Evolutionary conservation across 2,888 invertebrate species (phyloP).

Genomic region (Galeruca laticollis): DNA sequence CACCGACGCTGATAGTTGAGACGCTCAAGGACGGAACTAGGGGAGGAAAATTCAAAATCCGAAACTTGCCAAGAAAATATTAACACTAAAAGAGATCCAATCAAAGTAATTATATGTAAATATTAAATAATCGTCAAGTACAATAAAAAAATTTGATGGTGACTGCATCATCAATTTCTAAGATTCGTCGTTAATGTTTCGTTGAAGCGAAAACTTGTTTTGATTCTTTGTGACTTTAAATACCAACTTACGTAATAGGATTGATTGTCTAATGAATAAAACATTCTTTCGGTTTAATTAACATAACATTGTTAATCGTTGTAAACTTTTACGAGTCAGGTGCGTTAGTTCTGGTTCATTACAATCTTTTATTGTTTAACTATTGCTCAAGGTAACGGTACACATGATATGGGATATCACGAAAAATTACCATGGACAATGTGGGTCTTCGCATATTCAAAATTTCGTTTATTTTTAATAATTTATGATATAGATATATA

Average conservation of each 20-base stretch:
- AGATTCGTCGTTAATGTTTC: neutral
- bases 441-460: neutral
- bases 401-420: neutral
- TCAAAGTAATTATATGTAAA: neutral
- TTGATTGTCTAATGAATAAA: slow-evolving; percentile 9
- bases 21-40: slow-evolving; percentile 10
- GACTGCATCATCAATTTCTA: neutral
- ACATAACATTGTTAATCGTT: slow-evolving; percentile 14
- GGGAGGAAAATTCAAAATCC: neutral
- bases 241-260: neutral
- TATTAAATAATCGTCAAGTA: no score
- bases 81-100: neutral
- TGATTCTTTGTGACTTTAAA: slow-evolving; percentile 2
- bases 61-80: slow-evolving; percentile 1
- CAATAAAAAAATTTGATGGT: neutral
- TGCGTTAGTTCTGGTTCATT: neutral
- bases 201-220: neutral
- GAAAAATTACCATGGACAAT: neutral
- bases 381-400: neutral
- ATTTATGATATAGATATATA: neutral
- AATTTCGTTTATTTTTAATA: neutral
- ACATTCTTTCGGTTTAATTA: slow-evolving; percentile 4
- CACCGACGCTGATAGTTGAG: slow-evolving; percentile 1
- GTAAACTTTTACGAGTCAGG: neutral
- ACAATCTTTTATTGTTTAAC: neutral